A percentile compares a stretch with the other conserved stretches of the same genome.
Evolutionary conservation across 1,140 invertebrate species (phyloP).

Genomic region (Lepidurus apus): DNA sequence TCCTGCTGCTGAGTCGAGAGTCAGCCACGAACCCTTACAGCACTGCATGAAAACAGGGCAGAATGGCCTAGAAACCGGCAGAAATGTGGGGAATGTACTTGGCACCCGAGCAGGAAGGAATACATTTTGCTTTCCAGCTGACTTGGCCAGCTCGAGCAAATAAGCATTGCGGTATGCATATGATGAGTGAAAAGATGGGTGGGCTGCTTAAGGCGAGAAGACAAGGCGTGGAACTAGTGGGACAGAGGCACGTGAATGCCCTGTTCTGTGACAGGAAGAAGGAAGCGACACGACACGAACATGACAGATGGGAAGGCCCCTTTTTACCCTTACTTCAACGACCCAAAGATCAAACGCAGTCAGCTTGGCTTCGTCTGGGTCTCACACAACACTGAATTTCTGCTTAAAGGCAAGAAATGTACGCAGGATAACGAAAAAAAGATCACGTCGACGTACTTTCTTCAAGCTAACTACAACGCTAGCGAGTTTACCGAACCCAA

Average conservation of each 20-base stretch:
- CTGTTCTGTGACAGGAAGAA: background rate
- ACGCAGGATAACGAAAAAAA: background rate
- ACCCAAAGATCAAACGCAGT: too few relatives aligned
- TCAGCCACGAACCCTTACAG: too few relatives aligned
- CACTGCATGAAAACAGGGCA: background rate
- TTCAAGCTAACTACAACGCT: too few relatives aligned
- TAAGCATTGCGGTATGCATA: background rate
- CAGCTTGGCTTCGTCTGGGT: background rate
- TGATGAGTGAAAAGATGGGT: background rate
- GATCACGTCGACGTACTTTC: background rate
- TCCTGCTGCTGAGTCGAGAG: too few relatives aligned
- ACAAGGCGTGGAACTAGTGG: background rate
- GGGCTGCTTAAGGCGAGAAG: background rate
- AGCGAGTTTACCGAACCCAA: too few relatives aligned
- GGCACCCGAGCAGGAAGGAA: background rate
- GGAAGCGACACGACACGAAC: background rate
- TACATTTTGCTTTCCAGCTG: background rate
- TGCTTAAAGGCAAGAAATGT: background rate
- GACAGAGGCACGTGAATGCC: conserved; percentile 12
- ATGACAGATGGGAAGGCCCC: background rate
- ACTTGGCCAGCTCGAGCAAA: background rate
- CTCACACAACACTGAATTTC: background rate
- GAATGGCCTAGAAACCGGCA: background rate
- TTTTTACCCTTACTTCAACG: background rate
- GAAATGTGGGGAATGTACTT: background rate